phyloP scores from a whole-genome alignment of 2,888 invertebrate genomes.

The Scrobipalpa atriplicella region DNA sequence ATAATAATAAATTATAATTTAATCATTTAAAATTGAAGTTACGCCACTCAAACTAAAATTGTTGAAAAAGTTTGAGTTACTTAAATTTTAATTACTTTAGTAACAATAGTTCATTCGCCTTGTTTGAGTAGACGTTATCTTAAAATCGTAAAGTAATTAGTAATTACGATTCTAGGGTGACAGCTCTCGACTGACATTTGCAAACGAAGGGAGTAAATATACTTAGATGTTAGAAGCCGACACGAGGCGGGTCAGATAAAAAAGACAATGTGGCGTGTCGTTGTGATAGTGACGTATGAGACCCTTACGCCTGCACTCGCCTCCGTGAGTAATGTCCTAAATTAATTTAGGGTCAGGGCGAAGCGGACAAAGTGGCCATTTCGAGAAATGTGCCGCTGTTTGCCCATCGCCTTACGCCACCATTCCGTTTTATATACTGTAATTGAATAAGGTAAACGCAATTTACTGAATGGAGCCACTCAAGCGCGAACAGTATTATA shows the following conservation, averaged over 20 bases:
- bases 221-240: not conserved
- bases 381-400: constrained; percentile 19
- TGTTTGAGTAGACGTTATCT: too few species aligned
- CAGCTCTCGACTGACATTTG: too few species aligned
- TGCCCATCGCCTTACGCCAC: constrained; percentile 4
- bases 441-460: constrained; percentile 15
- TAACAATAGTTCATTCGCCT: too few species aligned
- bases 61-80: too few species aligned
- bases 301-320: constrained; percentile 40
- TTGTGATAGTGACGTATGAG: constrained; percentile 53
- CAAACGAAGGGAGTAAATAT: too few species aligned
- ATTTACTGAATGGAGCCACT: not conserved
- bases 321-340: constrained; percentile 50
- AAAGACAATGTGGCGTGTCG: constrained; percentile 45
- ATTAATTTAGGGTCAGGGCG: constrained; percentile 51
- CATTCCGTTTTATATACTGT: constrained; percentile 19
- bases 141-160: too few species aligned
- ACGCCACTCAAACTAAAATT: too few species aligned
- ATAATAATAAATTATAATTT: too few species aligned
- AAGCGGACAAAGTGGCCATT: constrained; percentile 40
- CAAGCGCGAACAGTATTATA: not conserved
- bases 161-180: too few species aligned
- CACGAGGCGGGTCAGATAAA: constrained; percentile 41
- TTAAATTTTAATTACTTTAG: not conserved
- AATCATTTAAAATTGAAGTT: too few species aligned